A percentile compares a stretch with the other conserved stretches of the same genome.
phyloP scores from a whole-genome alignment of 1,140 invertebrate genomes.

The Zaprionus davidi region DNA sequence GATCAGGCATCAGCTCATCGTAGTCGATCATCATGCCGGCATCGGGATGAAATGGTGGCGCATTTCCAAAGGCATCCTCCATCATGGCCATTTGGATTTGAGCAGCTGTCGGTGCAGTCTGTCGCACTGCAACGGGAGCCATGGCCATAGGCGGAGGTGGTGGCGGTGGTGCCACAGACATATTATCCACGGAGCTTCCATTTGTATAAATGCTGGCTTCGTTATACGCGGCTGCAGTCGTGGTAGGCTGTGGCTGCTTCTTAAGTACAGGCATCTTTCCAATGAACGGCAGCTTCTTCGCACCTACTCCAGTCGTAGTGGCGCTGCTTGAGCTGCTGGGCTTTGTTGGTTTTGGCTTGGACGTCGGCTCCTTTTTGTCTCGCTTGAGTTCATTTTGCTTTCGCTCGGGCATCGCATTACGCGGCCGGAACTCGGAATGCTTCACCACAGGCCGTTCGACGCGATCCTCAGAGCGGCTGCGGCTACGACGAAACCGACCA shows the following conservation, averaged over 20 bases:
- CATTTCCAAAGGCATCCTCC: conserved; percentile 80
- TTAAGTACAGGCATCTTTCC: conserved; percentile 89
- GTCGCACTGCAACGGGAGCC: conserved; percentile 25
- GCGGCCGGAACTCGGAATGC: conserved; percentile 81
- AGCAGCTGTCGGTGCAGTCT: conserved; percentile 70
- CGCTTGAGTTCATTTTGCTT: conserved; percentile 57
- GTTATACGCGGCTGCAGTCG: conserved; percentile 31
- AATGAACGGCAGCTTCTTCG: conserved; percentile 89
- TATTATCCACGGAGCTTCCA: conserved; percentile 42
- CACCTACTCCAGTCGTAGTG: conserved; percentile 41
- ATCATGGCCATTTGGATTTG: conserved; percentile 84
- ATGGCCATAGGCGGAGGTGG: conserved; percentile 35
- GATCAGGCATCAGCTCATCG: conserved; percentile 84
- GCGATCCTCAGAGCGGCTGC: conserved; percentile 56
- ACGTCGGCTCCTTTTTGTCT: conserved; percentile 83
- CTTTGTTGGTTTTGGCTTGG: conserved; percentile 52
- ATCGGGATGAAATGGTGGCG: conserved; percentile 79
- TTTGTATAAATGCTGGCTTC: conserved; percentile 40
- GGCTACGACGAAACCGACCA: conserved; percentile 50
- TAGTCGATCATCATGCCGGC: conserved; percentile 82
- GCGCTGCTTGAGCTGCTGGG: conserved; percentile 13
- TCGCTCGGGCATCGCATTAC: conserved; percentile 51
- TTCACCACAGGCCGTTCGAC: conserved; percentile 78
- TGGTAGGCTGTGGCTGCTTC: conserved; percentile 84
- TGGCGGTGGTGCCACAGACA: conserved; percentile 50